phyloP scores from a whole-genome alignment of 2,113 vertebrate species.

The Periophthalmodon schlosseri region DNA sequence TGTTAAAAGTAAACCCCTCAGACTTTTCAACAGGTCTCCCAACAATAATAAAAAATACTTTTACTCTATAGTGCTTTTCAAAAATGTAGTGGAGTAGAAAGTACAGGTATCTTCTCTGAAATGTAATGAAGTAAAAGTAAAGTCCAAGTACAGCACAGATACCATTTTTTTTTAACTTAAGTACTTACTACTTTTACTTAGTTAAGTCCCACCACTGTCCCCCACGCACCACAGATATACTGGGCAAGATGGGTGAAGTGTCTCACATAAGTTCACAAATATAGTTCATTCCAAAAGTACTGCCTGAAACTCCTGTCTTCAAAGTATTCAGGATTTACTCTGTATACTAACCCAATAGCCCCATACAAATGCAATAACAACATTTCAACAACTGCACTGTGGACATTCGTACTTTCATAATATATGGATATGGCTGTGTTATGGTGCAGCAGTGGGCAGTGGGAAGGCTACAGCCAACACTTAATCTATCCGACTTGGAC shows the following conservation, averaged over 20 bases:
- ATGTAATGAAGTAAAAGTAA: no score
- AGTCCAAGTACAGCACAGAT: no score
- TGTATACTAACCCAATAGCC: not conserved
- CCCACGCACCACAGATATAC: not conserved
- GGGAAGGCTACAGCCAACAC: not conserved
- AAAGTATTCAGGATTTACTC: not conserved
- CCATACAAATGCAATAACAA: not conserved
- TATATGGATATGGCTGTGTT: slow-evolving; percentile 1
- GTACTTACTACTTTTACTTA: no score
- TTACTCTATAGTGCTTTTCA: no score
- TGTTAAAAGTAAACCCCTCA: no score
- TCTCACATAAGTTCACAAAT: not conserved
- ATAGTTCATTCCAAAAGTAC: not conserved
- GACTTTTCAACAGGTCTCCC: no score
- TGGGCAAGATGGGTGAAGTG: not conserved
- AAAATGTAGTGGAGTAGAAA: no score
- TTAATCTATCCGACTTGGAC: slow-evolving; percentile 1
- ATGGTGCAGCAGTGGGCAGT: not conserved
- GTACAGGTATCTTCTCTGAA: no score
- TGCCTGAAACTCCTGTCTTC: not conserved
- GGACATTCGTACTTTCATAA: not conserved
- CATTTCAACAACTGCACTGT: slow-evolving; percentile 2
- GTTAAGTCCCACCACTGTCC: no score
- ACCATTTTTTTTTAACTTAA: no score
- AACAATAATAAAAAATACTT: no score